Evolutionary conservation across 64 coral and sea anemone species (phyloP).

Genomic region (Montipora foliosa): DNA sequence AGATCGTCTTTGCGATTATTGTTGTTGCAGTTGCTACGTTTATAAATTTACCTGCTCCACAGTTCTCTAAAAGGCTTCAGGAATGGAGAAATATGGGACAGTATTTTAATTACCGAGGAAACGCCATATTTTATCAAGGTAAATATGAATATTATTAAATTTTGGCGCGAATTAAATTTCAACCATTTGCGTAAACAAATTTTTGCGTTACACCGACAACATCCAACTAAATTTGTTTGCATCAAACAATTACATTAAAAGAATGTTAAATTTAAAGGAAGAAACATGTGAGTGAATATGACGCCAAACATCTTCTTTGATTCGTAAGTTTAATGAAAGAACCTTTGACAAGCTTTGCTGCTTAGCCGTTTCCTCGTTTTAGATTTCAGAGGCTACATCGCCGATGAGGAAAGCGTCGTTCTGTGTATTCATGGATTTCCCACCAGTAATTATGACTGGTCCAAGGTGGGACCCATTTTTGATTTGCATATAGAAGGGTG

Average conservation of each 20-base stretch:
- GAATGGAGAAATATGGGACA: conserved; percentile 83
- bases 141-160: neutral
- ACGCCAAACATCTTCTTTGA: neutral
- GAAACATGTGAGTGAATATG: too few relatives aligned
- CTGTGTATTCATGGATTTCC: conserved; percentile 95
- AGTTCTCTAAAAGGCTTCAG: conserved; percentile 72
- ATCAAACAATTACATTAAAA: too few relatives aligned
- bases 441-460: conserved; percentile 87
- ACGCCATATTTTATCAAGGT: conserved; percentile 98
- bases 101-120: conserved; percentile 86
- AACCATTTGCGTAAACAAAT: too few relatives aligned
- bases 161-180: neutral
- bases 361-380: neutral
- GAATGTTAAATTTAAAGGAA: too few relatives aligned
- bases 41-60: conserved; percentile 85
- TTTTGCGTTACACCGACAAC: too few relatives aligned
- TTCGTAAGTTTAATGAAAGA: neutral
- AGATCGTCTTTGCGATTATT: conserved; percentile 35
- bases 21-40: conserved; percentile 76
- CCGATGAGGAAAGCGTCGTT: conserved; percentile 58
- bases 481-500: too few relatives aligned
- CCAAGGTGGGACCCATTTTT: conserved; percentile 59
- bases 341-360: neutral
- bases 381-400: conserved; percentile 62
- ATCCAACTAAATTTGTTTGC: too few relatives aligned